Conservation (phyloP, 2,113 vertebrate genomes). For the Anoplopoma fimbria region DNA sequence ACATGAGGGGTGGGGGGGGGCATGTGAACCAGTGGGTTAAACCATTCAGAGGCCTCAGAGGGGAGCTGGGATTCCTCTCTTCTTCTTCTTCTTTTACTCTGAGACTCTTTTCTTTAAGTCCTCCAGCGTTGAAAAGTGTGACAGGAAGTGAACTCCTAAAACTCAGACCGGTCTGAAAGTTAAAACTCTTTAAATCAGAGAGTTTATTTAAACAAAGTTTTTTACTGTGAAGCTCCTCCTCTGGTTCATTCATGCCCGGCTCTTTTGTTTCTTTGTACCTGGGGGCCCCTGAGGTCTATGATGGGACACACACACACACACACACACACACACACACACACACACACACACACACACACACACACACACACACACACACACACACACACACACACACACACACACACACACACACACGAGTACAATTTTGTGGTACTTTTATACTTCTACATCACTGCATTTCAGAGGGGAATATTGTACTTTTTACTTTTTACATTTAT, state of each 20-base stretch:
- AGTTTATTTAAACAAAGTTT: background rate
- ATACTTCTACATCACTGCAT: background rate
- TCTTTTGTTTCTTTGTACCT: slow-evolving; percentile 50
- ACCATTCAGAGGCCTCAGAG: slow-evolving; percentile 64
- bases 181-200: background rate
- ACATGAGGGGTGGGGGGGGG: slow-evolving; percentile 60
- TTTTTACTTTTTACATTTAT: too few species aligned
- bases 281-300: slow-evolving; percentile 43
- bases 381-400: too few species aligned
- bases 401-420: too few species aligned
- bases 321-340: too few species aligned
- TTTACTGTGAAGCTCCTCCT: slow-evolving; percentile 1
- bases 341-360: too few species aligned
- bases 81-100: background rate
- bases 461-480: background rate
- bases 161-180: background rate
- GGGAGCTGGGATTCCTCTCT: slow-evolving; percentile 39
- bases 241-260: slow-evolving; percentile 19
- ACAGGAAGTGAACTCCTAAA: background rate
- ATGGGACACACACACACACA: too few species aligned
- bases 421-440: background rate
- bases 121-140: background rate
- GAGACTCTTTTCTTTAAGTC: slow-evolving; percentile 41
- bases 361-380: too few species aligned
- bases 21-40: slow-evolving; percentile 79